phyloP scores from a whole-genome alignment of 1,140 invertebrate species.

The Drosophila bipectinata region DNA sequence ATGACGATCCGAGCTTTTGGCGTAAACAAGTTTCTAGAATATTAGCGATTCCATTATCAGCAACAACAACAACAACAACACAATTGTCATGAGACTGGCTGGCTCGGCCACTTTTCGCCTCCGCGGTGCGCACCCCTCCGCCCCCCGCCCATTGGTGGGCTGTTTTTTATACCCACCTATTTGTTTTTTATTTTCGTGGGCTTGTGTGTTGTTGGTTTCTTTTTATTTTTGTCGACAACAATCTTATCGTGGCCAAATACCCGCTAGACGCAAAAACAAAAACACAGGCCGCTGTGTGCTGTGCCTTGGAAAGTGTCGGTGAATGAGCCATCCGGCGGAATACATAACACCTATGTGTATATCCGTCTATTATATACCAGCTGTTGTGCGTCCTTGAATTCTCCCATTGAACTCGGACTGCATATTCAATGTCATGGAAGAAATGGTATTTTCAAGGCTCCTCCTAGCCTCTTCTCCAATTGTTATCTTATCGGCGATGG shows the following conservation, averaged over 20 bases:
- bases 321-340: slow-evolving; percentile 3
- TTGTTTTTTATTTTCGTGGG: slow-evolving; percentile 49
- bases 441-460: slow-evolving; percentile 13
- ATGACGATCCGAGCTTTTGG: slow-evolving; percentile 54
- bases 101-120: slow-evolving; percentile 26
- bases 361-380: slow-evolving; percentile 18
- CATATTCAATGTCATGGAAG: slow-evolving; percentile 48
- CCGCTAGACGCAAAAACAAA: slow-evolving; percentile 27
- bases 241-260: slow-evolving; percentile 62
- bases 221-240: slow-evolving; percentile 64
- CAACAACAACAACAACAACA: slow-evolving; percentile 35
- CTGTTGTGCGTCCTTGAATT: slow-evolving; percentile 40
- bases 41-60: slow-evolving; percentile 77
- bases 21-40: slow-evolving; percentile 83
- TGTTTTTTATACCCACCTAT: slow-evolving; percentile 14
- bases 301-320: slow-evolving; percentile 13
- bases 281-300: slow-evolving; percentile 10
- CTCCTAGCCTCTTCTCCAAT: slow-evolving; percentile 26
- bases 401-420: slow-evolving; percentile 37
- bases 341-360: slow-evolving; percentile 5
- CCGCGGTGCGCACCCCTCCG: background rate
- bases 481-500: slow-evolving; percentile 37
- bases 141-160: background rate
- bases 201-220: slow-evolving; percentile 23
- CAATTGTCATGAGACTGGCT: slow-evolving; percentile 54